Conservation (phyloP, 2,113 vertebrate genomes). For the Monarcha castaneiventris region DNA sequence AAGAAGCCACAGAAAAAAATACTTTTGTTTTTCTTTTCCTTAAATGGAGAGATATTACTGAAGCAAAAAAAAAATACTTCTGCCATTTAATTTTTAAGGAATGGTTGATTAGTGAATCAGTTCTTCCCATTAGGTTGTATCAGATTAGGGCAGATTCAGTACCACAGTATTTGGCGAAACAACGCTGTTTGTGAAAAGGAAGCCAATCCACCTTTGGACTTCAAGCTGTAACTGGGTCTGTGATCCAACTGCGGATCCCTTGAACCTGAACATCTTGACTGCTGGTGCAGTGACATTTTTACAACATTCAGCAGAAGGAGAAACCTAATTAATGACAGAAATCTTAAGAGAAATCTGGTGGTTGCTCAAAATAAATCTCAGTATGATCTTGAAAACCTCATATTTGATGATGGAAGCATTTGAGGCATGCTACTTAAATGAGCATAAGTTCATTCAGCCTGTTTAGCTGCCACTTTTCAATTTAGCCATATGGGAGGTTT, state of each 20-base stretch:
- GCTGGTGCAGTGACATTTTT: background rate
- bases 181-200: background rate
- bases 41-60: background rate
- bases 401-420: background rate
- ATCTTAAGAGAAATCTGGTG: background rate
- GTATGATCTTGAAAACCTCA: background rate
- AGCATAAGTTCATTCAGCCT: conserved; percentile 14
- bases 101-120: background rate
- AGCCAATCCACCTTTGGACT: background rate
- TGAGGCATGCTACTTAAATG: background rate
- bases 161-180: background rate
- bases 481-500: conserved; percentile 57
- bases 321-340: background rate
- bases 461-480: conserved; percentile 48
- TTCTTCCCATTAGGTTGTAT: background rate
- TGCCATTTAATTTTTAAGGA: background rate
- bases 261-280: background rate
- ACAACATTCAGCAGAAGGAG: background rate
- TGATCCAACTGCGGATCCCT: background rate
- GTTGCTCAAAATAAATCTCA: background rate
- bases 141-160: background rate
- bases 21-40: background rate
- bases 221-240: background rate
- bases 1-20: background rate
- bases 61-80: background rate